Evolutionary conservation across 92 coral and sea anemone species (phyloP).

Genomic region (Phymanthus crucifer): DNA sequence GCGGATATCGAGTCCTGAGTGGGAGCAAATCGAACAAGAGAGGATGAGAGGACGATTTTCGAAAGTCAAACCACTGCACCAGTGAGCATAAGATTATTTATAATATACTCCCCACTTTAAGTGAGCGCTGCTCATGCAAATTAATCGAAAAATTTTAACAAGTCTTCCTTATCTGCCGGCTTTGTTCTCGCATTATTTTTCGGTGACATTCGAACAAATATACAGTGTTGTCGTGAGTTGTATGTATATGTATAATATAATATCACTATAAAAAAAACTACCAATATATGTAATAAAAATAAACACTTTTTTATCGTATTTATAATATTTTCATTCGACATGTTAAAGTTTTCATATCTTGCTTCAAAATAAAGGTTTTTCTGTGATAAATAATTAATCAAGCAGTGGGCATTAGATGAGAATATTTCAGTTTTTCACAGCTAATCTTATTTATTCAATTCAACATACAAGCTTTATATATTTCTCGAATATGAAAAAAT

Average conservation of each 20-base stretch:
- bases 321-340: neutral
- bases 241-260: neutral
- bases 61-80: neutral
- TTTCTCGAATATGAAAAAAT: neutral
- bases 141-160: neutral
- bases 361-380: neutral
- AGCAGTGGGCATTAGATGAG: neutral
- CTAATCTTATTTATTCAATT: constrained; percentile 1
- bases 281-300: neutral
- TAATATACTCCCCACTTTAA: neutral
- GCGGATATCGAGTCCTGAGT: neutral
- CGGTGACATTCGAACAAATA: neutral
- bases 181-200: neutral
- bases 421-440: neutral
- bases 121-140: neutral
- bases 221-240: no score
- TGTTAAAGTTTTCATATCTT: neutral
- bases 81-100: neutral
- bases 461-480: neutral
- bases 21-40: neutral
- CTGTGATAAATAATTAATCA: neutral
- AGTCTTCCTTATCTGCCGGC: neutral
- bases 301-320: no score
- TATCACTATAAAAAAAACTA: neutral
- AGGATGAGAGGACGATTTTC: neutral